Percentiles rank a stretch among this genome's conserved stretches.
These are phyloP conservation scores for Callionymus lyra DNA, from an alignment of 2,113 vertebrate species.

Conservation along the genomic window DNA sequence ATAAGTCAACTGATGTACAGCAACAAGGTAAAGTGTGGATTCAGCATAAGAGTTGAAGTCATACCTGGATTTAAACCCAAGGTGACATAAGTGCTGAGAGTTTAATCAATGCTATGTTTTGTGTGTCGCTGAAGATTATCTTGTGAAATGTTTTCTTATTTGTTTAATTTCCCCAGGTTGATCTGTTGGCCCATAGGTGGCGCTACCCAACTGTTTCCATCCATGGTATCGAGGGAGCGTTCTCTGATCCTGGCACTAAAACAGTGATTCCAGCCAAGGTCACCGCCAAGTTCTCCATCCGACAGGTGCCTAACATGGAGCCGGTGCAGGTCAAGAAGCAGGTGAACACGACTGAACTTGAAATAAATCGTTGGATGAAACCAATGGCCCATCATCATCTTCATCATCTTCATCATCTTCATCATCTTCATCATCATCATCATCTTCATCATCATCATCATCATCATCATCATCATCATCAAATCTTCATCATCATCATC, in stretches of 20 bases:
- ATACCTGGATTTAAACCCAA: too few species aligned
- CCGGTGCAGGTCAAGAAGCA: slow-evolving; percentile 70
- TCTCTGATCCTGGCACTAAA: slow-evolving; percentile 75
- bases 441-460: too few species aligned
- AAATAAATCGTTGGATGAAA: too few species aligned
- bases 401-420: too few species aligned
- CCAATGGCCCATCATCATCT: too few species aligned
- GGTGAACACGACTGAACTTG: slow-evolving; percentile 57
- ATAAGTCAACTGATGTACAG: slow-evolving; percentile 72
- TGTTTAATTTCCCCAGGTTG: slow-evolving; percentile 69
- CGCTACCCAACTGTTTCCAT: slow-evolving; percentile 80
- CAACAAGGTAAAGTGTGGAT: slow-evolving; percentile 70
- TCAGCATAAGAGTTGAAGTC: too few species aligned
- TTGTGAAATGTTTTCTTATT: background rate
- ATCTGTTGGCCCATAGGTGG: slow-evolving; percentile 81
- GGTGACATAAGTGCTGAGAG: too few species aligned
- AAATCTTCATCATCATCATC: too few species aligned
- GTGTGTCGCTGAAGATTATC: too few species aligned
- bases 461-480: too few species aligned
- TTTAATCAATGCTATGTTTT: too few species aligned
- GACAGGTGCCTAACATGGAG: slow-evolving; percentile 83
- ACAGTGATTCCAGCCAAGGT: slow-evolving; percentile 87
- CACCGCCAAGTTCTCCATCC: slow-evolving; percentile 85
- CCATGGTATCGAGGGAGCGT: slow-evolving; percentile 86
- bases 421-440: too few species aligned